Evolutionary conservation across 2,797 vertebrate species (phyloP).

Genomic region (Enoplosus armatus): DNA sequence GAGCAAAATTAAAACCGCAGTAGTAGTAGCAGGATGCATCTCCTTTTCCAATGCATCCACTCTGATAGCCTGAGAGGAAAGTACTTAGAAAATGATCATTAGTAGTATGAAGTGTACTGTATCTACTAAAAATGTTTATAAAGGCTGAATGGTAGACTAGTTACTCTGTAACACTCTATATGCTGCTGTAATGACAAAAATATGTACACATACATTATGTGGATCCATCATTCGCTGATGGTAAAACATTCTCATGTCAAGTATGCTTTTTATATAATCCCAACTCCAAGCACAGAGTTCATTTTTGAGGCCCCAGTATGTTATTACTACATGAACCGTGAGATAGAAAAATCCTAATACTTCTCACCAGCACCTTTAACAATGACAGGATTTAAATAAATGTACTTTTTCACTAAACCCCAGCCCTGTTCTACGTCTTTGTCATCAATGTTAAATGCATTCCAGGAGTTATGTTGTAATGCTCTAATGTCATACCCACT

Average conservation of each 20-base stretch:
- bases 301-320: background rate
- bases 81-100: background rate
- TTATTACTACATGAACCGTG: background rate
- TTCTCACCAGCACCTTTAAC: background rate
- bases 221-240: slow-evolving; percentile 29
- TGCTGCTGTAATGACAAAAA: slow-evolving; percentile 21
- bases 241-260: slow-evolving; percentile 43
- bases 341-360: slow-evolving; percentile 7
- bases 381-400: slow-evolving; percentile 13
- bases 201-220: slow-evolving; percentile 1
- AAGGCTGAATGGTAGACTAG: background rate
- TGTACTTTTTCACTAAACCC: background rate
- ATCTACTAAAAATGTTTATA: background rate
- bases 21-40: slow-evolving; percentile 20
- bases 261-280: slow-evolving; percentile 17
- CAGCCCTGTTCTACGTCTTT: background rate
- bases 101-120: background rate
- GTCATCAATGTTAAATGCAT: background rate
- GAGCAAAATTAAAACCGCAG: slow-evolving; percentile 18
- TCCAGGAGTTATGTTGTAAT: background rate
- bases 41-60: background rate
- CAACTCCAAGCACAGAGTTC: slow-evolving; percentile 10
- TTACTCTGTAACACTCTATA: slow-evolving; percentile 1
- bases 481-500: background rate
- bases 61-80: slow-evolving; percentile 9